Evolutionary conservation across 2,888 invertebrate species (phyloP).

Genomic region (Parapristionchus giblindavisi): DNA sequence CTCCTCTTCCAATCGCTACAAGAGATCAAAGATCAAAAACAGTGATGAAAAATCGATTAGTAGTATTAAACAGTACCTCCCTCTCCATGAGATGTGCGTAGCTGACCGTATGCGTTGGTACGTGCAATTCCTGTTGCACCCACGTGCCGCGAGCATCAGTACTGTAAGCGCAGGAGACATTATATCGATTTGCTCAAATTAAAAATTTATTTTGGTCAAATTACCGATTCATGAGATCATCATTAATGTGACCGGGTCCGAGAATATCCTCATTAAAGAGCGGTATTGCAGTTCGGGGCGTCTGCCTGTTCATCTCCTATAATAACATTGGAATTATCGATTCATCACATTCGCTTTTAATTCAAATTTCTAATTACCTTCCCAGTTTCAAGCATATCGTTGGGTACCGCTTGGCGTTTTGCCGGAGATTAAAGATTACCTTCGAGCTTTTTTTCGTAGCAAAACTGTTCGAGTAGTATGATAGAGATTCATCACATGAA

Average conservation of each 20-base stretch:
- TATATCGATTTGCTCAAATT: too few species aligned
- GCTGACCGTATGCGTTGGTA: conserved; percentile 26
- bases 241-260: conserved; percentile 10
- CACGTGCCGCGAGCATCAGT: not conserved
- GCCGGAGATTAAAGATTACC: too few species aligned
- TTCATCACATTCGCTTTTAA: too few species aligned
- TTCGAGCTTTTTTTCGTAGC: too few species aligned
- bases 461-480: too few species aligned
- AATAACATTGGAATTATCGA: not conserved
- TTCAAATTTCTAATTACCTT: too few species aligned
- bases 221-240: not conserved
- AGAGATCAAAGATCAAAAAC: conserved; percentile 55
- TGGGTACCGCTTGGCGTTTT: too few species aligned
- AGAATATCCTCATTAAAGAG: conserved; percentile 19
- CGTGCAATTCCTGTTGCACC: conserved; percentile 40
- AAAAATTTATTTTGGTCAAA: not conserved
- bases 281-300: not conserved
- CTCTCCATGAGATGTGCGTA: conserved; percentile 45
- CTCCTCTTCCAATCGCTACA: conserved; percentile 24
- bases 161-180: conserved; percentile 2
- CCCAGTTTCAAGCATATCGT: too few species aligned
- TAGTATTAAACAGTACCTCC: conserved; percentile 46
- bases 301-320: not conserved
- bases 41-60: conserved; percentile 36
- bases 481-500: too few species aligned